Evolutionary conservation across 1,140 invertebrate species (phyloP).

Genomic region (Heliconius hermathena): DNA sequence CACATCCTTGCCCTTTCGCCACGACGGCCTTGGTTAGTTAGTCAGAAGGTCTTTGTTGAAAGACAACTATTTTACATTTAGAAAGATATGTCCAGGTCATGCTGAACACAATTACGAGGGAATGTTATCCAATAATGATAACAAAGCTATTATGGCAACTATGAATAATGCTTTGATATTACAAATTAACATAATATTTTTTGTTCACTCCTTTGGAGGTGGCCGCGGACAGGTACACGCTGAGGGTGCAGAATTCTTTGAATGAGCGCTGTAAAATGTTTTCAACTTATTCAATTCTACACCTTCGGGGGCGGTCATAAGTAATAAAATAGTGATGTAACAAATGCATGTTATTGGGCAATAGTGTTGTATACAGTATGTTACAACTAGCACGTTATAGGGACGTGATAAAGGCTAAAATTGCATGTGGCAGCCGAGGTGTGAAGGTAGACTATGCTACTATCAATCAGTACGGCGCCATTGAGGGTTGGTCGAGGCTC

Average conservation of each 20-base stretch:
- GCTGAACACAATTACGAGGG: slow-evolving; percentile 62
- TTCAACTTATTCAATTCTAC: slow-evolving; percentile 21
- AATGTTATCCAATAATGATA: slow-evolving; percentile 77
- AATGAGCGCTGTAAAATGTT: slow-evolving; percentile 62
- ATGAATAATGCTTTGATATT: slow-evolving; percentile 76
- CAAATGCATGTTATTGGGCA: slow-evolving; percentile 26
- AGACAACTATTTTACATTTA: slow-evolving; percentile 36
- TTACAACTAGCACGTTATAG: slow-evolving; percentile 33
- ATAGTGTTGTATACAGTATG: slow-evolving; percentile 25
- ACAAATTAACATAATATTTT: slow-evolving; percentile 80
- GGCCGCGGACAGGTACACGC: slow-evolving; percentile 77
- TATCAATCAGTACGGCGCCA: slow-evolving; percentile 81
- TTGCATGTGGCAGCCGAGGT: slow-evolving; percentile 47
- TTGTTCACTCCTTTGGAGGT: slow-evolving; percentile 75
- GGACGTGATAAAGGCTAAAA: slow-evolving; percentile 42
- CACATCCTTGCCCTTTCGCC: too few relatives aligned
- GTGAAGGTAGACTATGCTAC: slow-evolving; percentile 70
- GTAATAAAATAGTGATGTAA: slow-evolving; percentile 39
- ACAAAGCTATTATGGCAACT: slow-evolving; percentile 78
- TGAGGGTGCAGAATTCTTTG: slow-evolving; percentile 81
- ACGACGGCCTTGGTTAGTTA: too few relatives aligned
- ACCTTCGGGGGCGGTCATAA: slow-evolving; percentile 38
- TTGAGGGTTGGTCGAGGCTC: slow-evolving; percentile 76
- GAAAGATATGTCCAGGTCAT: slow-evolving; percentile 47
- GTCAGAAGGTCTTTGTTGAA: too few relatives aligned